These are phyloP conservation scores for Macaria liturata DNA, from an alignment of 2,888 invertebrate species.

Conservation along the genomic window DNA sequence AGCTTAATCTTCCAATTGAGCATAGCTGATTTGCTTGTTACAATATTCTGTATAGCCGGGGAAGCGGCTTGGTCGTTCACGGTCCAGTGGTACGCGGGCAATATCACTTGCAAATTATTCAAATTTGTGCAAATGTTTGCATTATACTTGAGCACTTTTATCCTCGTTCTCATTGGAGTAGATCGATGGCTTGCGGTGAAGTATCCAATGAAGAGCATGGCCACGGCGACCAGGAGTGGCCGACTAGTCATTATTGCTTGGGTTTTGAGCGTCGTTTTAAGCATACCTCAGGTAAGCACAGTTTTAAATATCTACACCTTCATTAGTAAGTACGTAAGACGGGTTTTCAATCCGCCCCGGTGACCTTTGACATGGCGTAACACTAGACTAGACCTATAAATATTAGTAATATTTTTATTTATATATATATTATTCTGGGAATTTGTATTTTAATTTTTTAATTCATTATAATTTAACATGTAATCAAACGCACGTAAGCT, in stretches of 20 bases:
- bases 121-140: slow-evolving; percentile 93
- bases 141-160: slow-evolving; percentile 91
- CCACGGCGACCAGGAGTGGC: slow-evolving; percentile 86
- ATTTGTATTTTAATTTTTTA: too few species aligned
- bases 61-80: slow-evolving; percentile 92
- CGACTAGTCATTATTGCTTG: slow-evolving; percentile 88
- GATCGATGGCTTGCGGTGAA: slow-evolving; percentile 92
- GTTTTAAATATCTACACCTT: too few species aligned
- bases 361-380: too few species aligned
- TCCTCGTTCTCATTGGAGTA: slow-evolving; percentile 91
- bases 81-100: slow-evolving; percentile 92
- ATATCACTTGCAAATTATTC: slow-evolving; percentile 89
- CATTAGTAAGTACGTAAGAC: too few species aligned
- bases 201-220: slow-evolving; percentile 89
- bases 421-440: too few species aligned
- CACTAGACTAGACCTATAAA: too few species aligned
- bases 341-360: too few species aligned
- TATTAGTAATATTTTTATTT: too few species aligned
- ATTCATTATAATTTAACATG: too few species aligned
- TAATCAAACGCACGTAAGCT: too few species aligned
- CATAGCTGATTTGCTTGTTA: slow-evolving; percentile 91
- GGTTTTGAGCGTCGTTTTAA: slow-evolving; percentile 88
- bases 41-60: slow-evolving; percentile 90
- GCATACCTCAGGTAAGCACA: slow-evolving; percentile 90
- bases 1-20: slow-evolving; percentile 92